Base-by-base conservation (phyloP, 2,797 vertebrate genomes). In the Darevskia nairensis region DNA sequence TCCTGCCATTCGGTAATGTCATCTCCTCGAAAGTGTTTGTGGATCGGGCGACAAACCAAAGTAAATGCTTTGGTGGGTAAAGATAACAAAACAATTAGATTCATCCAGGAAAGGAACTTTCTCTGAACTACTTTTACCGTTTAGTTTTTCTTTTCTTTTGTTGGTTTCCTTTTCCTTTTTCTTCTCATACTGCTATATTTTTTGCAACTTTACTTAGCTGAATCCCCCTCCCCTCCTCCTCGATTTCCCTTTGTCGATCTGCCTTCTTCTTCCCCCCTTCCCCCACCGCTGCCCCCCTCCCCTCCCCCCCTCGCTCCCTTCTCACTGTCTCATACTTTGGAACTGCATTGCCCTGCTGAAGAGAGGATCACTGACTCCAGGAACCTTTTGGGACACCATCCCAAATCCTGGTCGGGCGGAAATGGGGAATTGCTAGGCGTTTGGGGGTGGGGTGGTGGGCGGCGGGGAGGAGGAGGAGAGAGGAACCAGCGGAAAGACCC, bases 11-110 rank as follows among this genome's bases (percentile, higher is more conserved):
- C 94, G 98, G 99, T 98, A 99, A 99, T 98, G 99, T 99, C 98
- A 99, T 99, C 98, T 99, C 99, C 94, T 99, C 98, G 97, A 99
- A 99, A 98, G 99, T 99, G 96, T 99, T 99, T 96, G 99, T 99
- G 98, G 98, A 99, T 98, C 98, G 99, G 97, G 99, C 98, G 94
- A 99, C 98, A 98, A 99, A 99, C 98, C 99, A 99, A 98, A 99
- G 98, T 98, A 99, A 99, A 98, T 99, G 99, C 98, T 99, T 99
- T 94, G 99, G 99, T 99, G 98, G 98, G 98, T 99, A 99, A 97
- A 97, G 97, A 98, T 97, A 98, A 97, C 96, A 97, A 97, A 97
- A 97, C 96, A 97, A 97, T 97, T 96, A 97, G 97, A 97, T 97
- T 97, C 97, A 97, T 96, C 97, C 95, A 97, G 97, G 97, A 97